Base-by-base conservation (phyloP, 92 coral and sea anemone species). In the Epizoanthus stellaris region DNA sequence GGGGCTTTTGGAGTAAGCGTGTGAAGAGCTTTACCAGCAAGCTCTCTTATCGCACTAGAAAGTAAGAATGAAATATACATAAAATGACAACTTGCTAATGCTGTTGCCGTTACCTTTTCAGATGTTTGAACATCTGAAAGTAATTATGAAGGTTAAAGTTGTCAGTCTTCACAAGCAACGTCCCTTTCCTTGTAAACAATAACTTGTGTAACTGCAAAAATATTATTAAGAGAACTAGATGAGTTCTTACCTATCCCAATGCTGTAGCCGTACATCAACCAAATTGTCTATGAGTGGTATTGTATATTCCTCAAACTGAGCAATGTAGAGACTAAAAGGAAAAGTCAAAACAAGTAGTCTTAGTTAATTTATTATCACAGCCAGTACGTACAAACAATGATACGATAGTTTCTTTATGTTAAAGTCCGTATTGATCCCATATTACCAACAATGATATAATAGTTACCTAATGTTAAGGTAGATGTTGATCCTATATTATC, bases 231-330 rank as follows among this genome's bases (percentile, higher is more conserved):
- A 10, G 56, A 49, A 49, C 11, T 49, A 49, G 56, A 0, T 68
- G 25, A 58, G 17, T 47, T 57, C 91, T 68, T 85, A 96, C 98
- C 95, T 93, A 89, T 96, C 99, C 99, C 99, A 96, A 79, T 96
- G 99, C 53, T 92, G 93, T 5, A 96, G 91, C 75, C 93, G 95
- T 67, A 89, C 88, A 70, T 94, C 88, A 9, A 85, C 91, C 57
- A 96, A 89, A 72, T 94, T 89, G 86, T 96, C 93, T 70, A 96
- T 91, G 71, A 96, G 76, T 11, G 96, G 77, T 75, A 81, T 74
- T 14, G 96, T 93, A 81, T 96, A 96, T 56, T 94, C 99, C 73
- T 88, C 88, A 77, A 89, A 94, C 84, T 91, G 95, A 40, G 99
- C 98, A 36, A 96, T 87, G 83, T 84, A 91, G 23, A 96, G 94